Conservation (phyloP, 1,140 invertebrate species). For the Zaprionus kolodkinae region DNA sequence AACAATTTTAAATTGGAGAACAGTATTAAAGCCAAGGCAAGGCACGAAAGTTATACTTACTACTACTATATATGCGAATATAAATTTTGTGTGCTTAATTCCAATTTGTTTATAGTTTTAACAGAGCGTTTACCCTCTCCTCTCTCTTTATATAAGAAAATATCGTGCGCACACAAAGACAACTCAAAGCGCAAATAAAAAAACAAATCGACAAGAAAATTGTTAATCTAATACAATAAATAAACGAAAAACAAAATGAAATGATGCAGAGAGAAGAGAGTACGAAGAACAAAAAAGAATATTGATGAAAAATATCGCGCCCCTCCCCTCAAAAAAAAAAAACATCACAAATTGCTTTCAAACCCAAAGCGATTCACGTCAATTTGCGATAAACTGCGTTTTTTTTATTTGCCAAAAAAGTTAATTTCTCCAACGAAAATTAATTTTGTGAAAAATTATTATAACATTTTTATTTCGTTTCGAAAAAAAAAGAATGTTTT, state of each 20-base stretch:
- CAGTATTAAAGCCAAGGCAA: slow-evolving; percentile 76
- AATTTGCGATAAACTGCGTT: slow-evolving; percentile 45
- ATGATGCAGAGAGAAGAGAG: slow-evolving; percentile 24
- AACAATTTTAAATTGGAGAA: slow-evolving; percentile 80
- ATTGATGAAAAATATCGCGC: not conserved
- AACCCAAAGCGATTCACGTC: slow-evolving; percentile 43
- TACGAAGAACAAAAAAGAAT: not conserved
- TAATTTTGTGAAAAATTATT: slow-evolving; percentile 11
- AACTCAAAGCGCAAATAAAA: slow-evolving; percentile 62
- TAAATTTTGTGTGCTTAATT: slow-evolving; percentile 65
- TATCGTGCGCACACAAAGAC: slow-evolving; percentile 44
- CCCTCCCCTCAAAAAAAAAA: slow-evolving; percentile 19
- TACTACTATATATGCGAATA: slow-evolving; percentile 46
- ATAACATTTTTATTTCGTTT: slow-evolving; percentile 25
- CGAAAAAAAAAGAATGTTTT: slow-evolving; percentile 79
- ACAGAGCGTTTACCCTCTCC: slow-evolving; percentile 40
- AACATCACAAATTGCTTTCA: slow-evolving; percentile 68
- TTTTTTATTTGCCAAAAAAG: slow-evolving; percentile 20
- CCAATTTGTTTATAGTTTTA: slow-evolving; percentile 72
- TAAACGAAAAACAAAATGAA: slow-evolving; percentile 30
- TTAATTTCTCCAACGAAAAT: slow-evolving; percentile 48
- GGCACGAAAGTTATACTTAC: slow-evolving; percentile 62
- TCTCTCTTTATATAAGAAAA: slow-evolving; percentile 10
- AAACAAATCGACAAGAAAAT: slow-evolving; percentile 18
- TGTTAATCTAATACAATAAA: slow-evolving; percentile 48